Percentiles rank a stretch among this genome's conserved stretches.
phyloP scores from a whole-genome alignment of 2,113 vertebrate species.

The Asarcornis scutulata region DNA sequence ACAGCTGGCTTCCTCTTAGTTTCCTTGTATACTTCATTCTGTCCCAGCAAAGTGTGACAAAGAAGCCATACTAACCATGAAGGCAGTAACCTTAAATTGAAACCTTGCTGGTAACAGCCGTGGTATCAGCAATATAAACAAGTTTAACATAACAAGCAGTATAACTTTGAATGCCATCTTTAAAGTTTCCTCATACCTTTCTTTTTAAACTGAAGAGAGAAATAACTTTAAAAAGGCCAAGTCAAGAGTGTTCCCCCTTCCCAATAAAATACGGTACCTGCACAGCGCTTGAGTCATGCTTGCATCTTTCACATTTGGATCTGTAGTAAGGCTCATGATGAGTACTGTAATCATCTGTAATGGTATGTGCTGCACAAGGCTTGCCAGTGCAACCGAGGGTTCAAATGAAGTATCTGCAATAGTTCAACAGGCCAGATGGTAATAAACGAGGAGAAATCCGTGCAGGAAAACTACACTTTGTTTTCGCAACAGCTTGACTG shows the following conservation, averaged over 20 bases:
- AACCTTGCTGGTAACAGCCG: not conserved
- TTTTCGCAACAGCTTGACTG: not conserved
- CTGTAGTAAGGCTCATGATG: constrained; percentile 97
- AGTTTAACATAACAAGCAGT: not conserved
- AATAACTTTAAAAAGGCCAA: not conserved
- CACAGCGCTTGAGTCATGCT: constrained; percentile 97
- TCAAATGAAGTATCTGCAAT: constrained; percentile 88
- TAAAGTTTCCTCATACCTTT: not conserved
- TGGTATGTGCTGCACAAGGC: constrained; percentile 97
- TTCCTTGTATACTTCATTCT: not conserved
- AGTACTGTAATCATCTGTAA: constrained; percentile 98
- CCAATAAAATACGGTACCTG: constrained; percentile 81
- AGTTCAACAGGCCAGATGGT: not conserved
- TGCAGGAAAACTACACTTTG: not conserved
- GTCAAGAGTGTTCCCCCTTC: not conserved
- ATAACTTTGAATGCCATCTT: not conserved
- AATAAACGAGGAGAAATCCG: not conserved
- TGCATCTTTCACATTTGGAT: constrained; percentile 96
- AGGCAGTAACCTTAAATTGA: not conserved
- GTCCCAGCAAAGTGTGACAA: not conserved
- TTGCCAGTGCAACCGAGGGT: constrained; percentile 94
- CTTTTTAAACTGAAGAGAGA: not conserved
- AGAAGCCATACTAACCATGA: not conserved
- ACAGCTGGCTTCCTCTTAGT: not conserved
- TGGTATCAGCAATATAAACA: not conserved